Conservation (phyloP, 35 echinoderm and acorn worm species). For the Apostichopus parvimensis region DNA sequence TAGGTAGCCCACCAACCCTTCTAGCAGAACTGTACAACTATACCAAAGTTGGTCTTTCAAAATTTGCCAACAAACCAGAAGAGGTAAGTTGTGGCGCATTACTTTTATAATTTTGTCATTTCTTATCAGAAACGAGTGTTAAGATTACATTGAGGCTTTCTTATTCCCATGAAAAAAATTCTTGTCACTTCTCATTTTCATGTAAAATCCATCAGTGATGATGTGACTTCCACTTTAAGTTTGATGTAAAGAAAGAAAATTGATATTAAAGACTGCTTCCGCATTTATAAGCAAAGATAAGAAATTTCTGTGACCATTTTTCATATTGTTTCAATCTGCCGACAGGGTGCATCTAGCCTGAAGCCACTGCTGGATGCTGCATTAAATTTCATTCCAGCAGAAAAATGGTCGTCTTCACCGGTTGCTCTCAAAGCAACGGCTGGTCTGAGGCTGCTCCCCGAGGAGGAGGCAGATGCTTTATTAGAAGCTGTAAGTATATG, state of each 20-base stretch:
- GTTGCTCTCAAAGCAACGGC: conserved; percentile 96
- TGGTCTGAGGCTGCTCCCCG: conserved; percentile 81
- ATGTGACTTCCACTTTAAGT: too few relatives aligned
- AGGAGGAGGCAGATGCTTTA: conserved; percentile 70
- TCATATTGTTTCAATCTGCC: background rate
- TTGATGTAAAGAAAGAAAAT: too few relatives aligned
- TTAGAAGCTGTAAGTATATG: conserved; percentile 68
- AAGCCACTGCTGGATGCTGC: conserved; percentile 66
- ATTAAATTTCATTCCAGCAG: conserved; percentile 67
- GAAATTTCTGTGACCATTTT: too few relatives aligned
- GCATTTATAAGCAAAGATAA: too few relatives aligned
- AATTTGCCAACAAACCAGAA: conserved; percentile 58
- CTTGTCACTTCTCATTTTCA: too few relatives aligned
- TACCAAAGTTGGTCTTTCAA: conserved; percentile 53
- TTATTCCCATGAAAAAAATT: too few relatives aligned
- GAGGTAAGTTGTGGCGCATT: conserved; percentile 15
- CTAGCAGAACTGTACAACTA: conserved; percentile 54
- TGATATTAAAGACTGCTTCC: too few relatives aligned
- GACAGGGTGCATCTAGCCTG: conserved; percentile 60
- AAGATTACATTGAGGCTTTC: too few relatives aligned
- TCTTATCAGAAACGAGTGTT: background rate
- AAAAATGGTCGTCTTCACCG: conserved; percentile 74
- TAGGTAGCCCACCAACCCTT: conserved; percentile 38
- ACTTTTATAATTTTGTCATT: background rate
- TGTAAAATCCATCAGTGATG: too few relatives aligned